Conservation (phyloP, 2,888 invertebrate genomes). For the Pristionchus maxplancki region DNA sequence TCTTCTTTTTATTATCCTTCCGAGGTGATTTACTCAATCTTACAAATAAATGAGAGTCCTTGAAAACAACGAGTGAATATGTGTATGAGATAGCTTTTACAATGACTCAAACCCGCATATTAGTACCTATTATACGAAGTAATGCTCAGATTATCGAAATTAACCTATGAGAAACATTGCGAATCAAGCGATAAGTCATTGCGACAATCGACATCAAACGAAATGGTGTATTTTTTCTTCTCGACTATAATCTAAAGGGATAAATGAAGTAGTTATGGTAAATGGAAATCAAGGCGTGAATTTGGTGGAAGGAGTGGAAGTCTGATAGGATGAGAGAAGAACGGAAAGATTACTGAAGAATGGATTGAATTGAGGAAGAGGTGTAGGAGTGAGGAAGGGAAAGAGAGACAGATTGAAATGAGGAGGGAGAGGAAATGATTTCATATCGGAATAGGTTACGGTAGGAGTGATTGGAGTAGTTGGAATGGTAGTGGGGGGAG, state of each 20-base stretch:
- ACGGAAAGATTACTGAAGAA: neutral
- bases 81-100: neutral
- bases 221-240: no score
- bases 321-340: constrained; percentile 9
- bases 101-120: neutral
- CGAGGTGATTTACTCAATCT: neutral
- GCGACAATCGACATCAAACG: no score
- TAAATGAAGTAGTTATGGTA: no score
- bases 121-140: neutral
- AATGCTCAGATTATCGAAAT: neutral
- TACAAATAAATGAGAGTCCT: neutral
- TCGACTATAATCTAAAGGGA: no score
- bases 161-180: neutral
- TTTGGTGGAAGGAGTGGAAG: neutral
- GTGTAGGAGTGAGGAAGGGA: constrained; percentile 16
- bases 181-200: neutral
- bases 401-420: constrained; percentile 18
- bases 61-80: neutral
- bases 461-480: constrained; percentile 19
- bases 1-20: neutral
- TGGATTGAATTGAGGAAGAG: constrained; percentile 24
- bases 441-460: neutral
- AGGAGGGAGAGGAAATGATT: constrained; percentile 23
- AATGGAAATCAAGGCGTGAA: neutral
- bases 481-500: neutral